A percentile compares a stretch with the other conserved stretches of the same genome.
phyloP scores from a whole-genome alignment of 2,113 vertebrate species.

The Phyllostomus hastatus region DNA sequence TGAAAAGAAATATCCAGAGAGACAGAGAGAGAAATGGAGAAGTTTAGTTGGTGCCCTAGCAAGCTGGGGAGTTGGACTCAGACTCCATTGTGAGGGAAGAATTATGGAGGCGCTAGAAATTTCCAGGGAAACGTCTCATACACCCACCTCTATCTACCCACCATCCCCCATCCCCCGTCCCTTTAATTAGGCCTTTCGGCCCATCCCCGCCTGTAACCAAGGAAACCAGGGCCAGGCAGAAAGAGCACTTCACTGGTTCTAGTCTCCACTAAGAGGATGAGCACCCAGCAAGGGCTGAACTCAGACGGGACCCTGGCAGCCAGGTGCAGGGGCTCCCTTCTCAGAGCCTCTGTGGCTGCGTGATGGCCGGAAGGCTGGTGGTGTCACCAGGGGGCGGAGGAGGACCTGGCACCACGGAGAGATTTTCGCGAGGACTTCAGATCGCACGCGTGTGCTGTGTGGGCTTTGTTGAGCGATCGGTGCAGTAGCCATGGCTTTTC shows the following conservation, averaged over 20 bases:
- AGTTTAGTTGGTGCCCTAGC: background rate
- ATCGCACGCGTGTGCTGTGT: slow-evolving; percentile 45
- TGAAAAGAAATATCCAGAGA: background rate
- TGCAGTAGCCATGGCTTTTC: background rate
- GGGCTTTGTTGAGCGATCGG: slow-evolving; percentile 58
- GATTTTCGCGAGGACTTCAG: slow-evolving; percentile 30
- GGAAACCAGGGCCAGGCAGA: slow-evolving; percentile 37
- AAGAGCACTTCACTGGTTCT: background rate
- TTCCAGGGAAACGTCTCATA: background rate
- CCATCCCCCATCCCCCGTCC: background rate
- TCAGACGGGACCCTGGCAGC: background rate
- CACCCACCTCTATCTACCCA: background rate
- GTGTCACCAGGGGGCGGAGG: slow-evolving; percentile 47
- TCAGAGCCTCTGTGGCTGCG: background rate
- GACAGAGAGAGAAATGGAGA: background rate
- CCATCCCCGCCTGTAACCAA: slow-evolving; percentile 45
- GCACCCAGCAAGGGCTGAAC: background rate
- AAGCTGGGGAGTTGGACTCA: background rate
- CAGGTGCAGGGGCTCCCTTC: background rate
- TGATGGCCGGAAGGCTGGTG: slow-evolving; percentile 37
- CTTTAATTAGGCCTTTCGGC: slow-evolving; percentile 33
- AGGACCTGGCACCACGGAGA: background rate
- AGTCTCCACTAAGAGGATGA: background rate
- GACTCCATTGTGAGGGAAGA: background rate
- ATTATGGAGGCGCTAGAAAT: slow-evolving; percentile 10